Base-by-base conservation (phyloP, 2,888 invertebrate genomes). In the Trachelus troglodyta region DNA sequence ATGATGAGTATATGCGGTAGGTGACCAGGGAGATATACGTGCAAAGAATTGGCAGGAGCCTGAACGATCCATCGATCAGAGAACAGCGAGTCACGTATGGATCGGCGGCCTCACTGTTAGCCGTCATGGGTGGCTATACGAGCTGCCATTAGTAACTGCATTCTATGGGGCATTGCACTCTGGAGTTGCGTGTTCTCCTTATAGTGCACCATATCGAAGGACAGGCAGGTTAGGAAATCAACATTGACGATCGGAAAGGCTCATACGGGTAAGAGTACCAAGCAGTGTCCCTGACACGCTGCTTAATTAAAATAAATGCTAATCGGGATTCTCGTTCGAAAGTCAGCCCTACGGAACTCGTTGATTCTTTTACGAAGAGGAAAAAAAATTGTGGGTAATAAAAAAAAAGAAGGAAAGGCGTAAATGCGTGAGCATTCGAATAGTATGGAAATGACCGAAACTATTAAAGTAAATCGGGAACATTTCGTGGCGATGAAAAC, bases 1-100 rank as follows among this genome's bases (percentile, higher is more conserved):
- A 71, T 75, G 76, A 6, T 12, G 69, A 75, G 76, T 37, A 69
- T 56, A 69, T 75, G 40, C 73, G 69, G 81, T 79, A 79, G 78
- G 68, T 80, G 74, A 79, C 79, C 74, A 81, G 79, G 76, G 74
- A 83, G 82, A 85, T 83, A 77, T 87, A 87, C 87, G 88, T 87
- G 87, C 82, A 77, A 75, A 69, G 86, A 88, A 87, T 89, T 82
- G 79, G 80, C 80, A 78, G 78, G 74, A 75, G 34, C 75, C 71
- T n/a, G 77, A 80, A 83, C 81, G 86, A 86, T 84, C 85, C 82
- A 85, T 86, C 83, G 85, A 87, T 86, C 85, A 77, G 74, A 77
- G 80, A 84, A 83, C 81, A 81, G 81, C 82, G 81, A 83, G 84
- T 83, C 86, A 86, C 86, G 85, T 87, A 82, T 82, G 77, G 73